Evolutionary conservation across 2,888 invertebrate species (phyloP).

Genomic region (Parthenolecanium corni): DNA sequence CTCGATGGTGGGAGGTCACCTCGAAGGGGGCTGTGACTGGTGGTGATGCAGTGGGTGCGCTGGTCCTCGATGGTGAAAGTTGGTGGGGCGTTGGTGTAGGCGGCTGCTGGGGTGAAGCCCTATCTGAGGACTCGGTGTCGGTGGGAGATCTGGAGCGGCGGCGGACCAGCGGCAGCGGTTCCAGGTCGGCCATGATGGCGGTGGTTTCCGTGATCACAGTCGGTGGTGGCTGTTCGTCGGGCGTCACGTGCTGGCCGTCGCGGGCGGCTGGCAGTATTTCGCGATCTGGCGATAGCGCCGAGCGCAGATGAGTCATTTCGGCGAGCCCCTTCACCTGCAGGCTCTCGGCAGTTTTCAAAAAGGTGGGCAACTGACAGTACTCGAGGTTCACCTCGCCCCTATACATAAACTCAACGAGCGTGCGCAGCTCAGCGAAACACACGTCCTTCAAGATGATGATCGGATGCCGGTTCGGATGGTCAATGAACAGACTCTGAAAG

Average conservation of each 20-base stretch:
- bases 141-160: constrained; percentile 22
- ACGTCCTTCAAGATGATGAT: constrained; percentile 93
- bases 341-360: constrained; percentile 84
- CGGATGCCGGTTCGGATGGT: constrained; percentile 83
- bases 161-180: constrained; percentile 18
- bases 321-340: constrained; percentile 85
- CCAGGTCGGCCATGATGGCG: not conserved
- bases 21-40: constrained; percentile 18
- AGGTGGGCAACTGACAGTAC: constrained; percentile 80
- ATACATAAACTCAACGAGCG: constrained; percentile 92
- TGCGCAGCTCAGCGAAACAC: constrained; percentile 76
- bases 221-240: constrained; percentile 11
- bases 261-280: constrained; percentile 1
- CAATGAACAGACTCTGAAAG: constrained; percentile 85
- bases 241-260: constrained; percentile 4
- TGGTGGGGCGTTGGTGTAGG: not conserved
- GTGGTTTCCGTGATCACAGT: constrained; percentile 12
- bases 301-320: constrained; percentile 72
- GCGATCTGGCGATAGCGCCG: constrained; percentile 15
- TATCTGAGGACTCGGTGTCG: not conserved
- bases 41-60: constrained; percentile 1
- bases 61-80: not conserved
- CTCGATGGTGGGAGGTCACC: not conserved
- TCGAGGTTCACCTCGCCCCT: constrained; percentile 91
- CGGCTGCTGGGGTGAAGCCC: too few relatives aligned